Percentiles rank a stretch among this genome's conserved stretches.
phyloP scores from a whole-genome alignment of 1,140 invertebrate genomes.

The Drosophila pallidifrons region DNA sequence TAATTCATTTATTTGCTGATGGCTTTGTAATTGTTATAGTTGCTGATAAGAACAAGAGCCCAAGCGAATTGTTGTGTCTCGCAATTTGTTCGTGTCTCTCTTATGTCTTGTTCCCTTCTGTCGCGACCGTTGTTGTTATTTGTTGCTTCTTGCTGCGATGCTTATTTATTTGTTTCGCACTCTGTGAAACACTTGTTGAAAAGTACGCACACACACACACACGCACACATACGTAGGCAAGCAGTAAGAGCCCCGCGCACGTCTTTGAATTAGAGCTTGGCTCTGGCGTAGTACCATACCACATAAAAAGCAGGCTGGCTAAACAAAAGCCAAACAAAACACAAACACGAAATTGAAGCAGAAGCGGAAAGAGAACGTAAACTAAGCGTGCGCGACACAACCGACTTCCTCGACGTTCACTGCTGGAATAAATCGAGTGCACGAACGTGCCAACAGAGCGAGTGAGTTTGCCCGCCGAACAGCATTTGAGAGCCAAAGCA shows the following conservation, averaged over 20 bases:
- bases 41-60: conserved; percentile 52
- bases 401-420: conserved; percentile 49
- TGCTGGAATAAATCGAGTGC: conserved; percentile 45
- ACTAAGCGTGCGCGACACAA: conserved; percentile 41
- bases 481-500: conserved; percentile 3
- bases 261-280: conserved; percentile 44
- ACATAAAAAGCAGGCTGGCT: conserved; percentile 27
- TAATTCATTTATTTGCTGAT: conserved; percentile 24
- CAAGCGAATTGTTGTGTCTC: not conserved
- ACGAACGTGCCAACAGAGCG: not conserved
- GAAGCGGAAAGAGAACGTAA: conserved; percentile 19
- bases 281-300: conserved; percentile 29
- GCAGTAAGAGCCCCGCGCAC: conserved; percentile 34
- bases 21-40: conserved; percentile 16
- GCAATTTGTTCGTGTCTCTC: conserved; percentile 14
- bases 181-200: conserved; percentile 58
- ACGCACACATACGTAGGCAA: conserved; percentile 22
- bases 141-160: conserved; percentile 27
- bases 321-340: conserved; percentile 47
- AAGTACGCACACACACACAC: conserved; percentile 34
- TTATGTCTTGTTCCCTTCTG: conserved; percentile 9
- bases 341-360: conserved; percentile 40
- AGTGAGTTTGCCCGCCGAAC: conserved; percentile 12
- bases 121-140: conserved; percentile 27
- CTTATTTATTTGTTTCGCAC: conserved; percentile 49